These are phyloP conservation scores for Hetaerina titia DNA, from an alignment of 2,888 invertebrate species.

Conservation along the genomic window DNA sequence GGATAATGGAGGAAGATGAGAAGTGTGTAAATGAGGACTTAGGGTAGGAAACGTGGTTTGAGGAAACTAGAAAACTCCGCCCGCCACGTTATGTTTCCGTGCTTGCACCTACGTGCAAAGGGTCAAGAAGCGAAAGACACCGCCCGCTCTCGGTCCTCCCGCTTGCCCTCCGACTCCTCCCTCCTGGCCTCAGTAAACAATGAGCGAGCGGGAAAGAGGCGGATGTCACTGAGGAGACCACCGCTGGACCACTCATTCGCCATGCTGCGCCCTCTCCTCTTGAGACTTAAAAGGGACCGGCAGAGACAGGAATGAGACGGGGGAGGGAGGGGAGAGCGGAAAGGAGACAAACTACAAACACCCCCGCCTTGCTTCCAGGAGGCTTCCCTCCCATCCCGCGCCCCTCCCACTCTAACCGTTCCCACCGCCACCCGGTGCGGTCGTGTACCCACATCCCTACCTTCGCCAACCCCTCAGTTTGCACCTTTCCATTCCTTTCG, in stretches of 20 bases:
- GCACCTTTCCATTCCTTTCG: background rate
- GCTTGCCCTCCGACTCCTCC: no score
- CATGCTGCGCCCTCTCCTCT: background rate
- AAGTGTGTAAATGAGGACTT: background rate
- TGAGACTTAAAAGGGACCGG: background rate
- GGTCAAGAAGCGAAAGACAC: slow-evolving; percentile 31
- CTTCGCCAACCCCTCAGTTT: background rate
- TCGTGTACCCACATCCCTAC: background rate
- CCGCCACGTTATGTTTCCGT: slow-evolving; percentile 40
- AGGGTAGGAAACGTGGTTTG: background rate
- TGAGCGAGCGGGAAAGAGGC: background rate
- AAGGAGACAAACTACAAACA: background rate
- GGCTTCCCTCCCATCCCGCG: background rate
- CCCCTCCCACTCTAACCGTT: background rate
- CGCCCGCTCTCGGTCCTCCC: no score
- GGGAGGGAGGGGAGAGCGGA: background rate
- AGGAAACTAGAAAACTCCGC: slow-evolving; percentile 33
- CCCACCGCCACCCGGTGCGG: background rate
- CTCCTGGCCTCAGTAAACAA: background rate
- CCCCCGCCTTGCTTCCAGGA: background rate
- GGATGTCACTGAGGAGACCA: background rate
- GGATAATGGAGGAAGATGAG: background rate
- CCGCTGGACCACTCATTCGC: background rate
- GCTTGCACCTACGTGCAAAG: slow-evolving; percentile 55
- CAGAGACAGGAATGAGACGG: background rate